A percentile compares a stretch with the other conserved stretches of the same genome.
Evolutionary conservation across 64 coral and sea anemone genomes (phyloP).

Genomic region (Porites lutea): DNA sequence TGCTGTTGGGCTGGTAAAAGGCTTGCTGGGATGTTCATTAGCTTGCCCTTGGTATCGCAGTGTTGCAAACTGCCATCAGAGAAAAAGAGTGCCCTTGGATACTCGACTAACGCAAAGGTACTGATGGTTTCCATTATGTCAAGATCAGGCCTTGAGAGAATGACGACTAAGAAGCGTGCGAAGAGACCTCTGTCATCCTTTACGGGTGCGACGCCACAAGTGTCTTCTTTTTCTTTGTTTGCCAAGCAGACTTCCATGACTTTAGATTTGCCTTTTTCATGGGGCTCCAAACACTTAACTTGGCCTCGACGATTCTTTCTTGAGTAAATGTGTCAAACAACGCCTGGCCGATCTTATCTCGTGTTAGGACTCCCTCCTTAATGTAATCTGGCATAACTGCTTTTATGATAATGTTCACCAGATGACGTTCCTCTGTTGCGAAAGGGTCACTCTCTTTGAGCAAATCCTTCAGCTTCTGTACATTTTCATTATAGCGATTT

Average conservation of each 20-base stretch:
- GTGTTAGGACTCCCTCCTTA: neutral
- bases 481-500: neutral
- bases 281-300: slow-evolving; percentile 34
- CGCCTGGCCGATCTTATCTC: slow-evolving; percentile 25
- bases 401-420: neutral
- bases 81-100: slow-evolving; percentile 43
- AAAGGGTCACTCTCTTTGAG: neutral
- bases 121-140: slow-evolving; percentile 58
- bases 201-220: slow-evolving; percentile 21
- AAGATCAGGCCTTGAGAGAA: slow-evolving; percentile 52
- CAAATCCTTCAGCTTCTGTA: neutral
- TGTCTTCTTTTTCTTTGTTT: slow-evolving; percentile 12
- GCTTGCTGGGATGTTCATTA: neutral
- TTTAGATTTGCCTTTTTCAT: slow-evolving; percentile 55
- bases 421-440: neutral
- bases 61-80: slow-evolving; percentile 51
- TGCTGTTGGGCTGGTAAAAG: neutral
- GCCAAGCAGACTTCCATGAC: slow-evolving; percentile 13
- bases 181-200: slow-evolving; percentile 57
- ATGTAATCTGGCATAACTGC: neutral
- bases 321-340: slow-evolving; percentile 17
- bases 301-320: slow-evolving; percentile 28
- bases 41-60: slow-evolving; percentile 50
- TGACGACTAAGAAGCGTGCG: slow-evolving; percentile 39
- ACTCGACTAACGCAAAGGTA: slow-evolving; percentile 24